Evolutionary conservation across 2,797 vertebrate genomes (phyloP).

Genomic region (Melopsittacus undulatus): DNA sequence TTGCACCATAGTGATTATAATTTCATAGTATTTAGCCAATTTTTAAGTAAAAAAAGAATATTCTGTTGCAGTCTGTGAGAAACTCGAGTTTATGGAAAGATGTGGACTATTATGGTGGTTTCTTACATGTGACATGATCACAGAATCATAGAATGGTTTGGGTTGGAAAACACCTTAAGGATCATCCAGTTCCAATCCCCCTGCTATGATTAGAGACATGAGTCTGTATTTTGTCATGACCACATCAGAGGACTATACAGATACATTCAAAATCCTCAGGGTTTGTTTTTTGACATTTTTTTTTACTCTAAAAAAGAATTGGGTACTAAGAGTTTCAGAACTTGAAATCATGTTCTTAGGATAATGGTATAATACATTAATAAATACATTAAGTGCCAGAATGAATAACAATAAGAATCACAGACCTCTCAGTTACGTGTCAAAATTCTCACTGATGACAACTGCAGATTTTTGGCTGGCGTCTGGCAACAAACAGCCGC

Average conservation of each 20-base stretch:
- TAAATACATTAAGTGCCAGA: not conserved
- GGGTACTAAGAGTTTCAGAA: not conserved
- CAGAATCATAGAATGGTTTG: not conserved
- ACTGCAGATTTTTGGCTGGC: not conserved
- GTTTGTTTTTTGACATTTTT: not conserved
- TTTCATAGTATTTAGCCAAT: not conserved
- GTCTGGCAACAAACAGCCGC: not conserved
- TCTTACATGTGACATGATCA: not conserved
- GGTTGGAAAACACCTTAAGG: not conserved
- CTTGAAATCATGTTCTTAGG: not conserved
- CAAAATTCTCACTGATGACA: not conserved
- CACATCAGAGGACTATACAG: not conserved
- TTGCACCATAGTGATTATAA: not conserved
- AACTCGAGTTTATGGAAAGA: not conserved
- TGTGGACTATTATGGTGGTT: not conserved
- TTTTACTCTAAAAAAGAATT: not conserved
- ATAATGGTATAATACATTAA: not conserved
- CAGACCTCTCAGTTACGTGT: not conserved
- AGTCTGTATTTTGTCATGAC: not conserved
- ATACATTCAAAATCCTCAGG: not conserved
- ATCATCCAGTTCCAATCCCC: not conserved
- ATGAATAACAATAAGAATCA: not conserved
- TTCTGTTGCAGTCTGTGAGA: not conserved
- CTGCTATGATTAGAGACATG: not conserved
- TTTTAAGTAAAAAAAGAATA: not conserved